These are phyloP conservation scores for Lepisosteus osseus DNA, from an alignment of 2,113 vertebrate genomes.

Conservation along the genomic window DNA sequence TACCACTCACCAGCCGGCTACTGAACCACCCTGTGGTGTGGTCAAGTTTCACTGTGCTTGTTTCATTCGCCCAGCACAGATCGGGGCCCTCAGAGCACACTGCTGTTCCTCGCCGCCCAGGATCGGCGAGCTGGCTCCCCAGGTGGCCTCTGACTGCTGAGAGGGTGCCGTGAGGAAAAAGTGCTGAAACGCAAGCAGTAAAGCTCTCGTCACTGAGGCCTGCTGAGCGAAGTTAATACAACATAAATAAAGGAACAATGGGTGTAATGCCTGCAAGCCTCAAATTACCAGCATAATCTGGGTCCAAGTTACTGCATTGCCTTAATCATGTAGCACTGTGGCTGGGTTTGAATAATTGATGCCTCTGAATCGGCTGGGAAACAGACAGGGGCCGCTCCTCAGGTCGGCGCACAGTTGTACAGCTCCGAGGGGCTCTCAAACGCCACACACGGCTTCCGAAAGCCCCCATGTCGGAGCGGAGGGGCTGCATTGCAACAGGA, in stretches of 20 bases:
- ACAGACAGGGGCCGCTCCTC: no score
- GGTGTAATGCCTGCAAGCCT: conserved; percentile 22
- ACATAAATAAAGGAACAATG: conserved; percentile 27
- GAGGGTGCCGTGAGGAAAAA: not conserved
- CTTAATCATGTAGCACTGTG: not conserved
- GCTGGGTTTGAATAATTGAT: conserved; percentile 2
- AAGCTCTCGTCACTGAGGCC: not conserved
- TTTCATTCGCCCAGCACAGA: not conserved
- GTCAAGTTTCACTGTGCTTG: not conserved
- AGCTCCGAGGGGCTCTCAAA: no score
- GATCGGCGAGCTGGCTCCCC: not conserved
- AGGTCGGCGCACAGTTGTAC: no score
- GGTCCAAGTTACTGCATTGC: conserved; percentile 1
- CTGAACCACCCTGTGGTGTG: no score
- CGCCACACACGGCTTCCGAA: no score
- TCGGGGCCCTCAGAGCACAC: not conserved
- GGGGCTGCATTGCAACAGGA: no score
- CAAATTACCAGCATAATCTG: conserved; percentile 23
- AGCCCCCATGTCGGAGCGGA: no score
- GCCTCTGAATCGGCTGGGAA: conserved; percentile 2
- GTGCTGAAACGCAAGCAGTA: conserved; percentile 1
- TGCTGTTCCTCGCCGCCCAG: not conserved
- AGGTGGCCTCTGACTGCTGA: not conserved
- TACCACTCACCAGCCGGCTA: no score
- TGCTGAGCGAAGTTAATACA: conserved; percentile 11